Base-by-base conservation (phyloP, 2,888 invertebrate species). In the Scelioninae gen. 2 region DNA sequence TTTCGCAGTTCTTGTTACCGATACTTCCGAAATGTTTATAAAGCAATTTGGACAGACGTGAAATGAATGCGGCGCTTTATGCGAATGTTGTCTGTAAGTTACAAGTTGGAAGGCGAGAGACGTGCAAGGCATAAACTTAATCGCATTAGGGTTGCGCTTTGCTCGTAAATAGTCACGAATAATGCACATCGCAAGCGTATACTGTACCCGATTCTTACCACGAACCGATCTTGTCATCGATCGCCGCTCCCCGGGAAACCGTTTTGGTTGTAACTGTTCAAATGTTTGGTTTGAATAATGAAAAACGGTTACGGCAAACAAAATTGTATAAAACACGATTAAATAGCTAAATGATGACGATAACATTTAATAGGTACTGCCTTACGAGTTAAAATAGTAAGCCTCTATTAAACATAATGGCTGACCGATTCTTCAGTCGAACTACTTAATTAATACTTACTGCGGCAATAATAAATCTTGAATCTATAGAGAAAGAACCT, bases 51-150 rank as follows among this genome's bases (percentile, higher is more conserved):
- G 45, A 28, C 25, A 39, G 37, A 69, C 73, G 73, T 69, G 69
- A 33, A 60, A 61, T 37, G 73, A 74, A 65, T 65, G 46, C 69
- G 1, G 22, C 22, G n/a, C 22, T 53, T 6, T 28, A 19, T 60
- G 35, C 25, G 46, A 45, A 39, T 61, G 61, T n/a, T 55, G 37
- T 48, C 11, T 35, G 33, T 10, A 9, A 16, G 46, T 72, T 60
- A 41, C 60, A 60, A 64, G 55, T 55, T 55, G 61, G n/a, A 61
- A 55, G 50, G 25, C 39, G 37, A 37, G 41, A 25, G 53, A 73
- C 73, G 73, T 70, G 74, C 55, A 15, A 55, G 43, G 70, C 69
- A 74, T 70, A 70, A 74, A 70, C 28, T 69, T 70, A 74, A 74
- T 74, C 74, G 70, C 70, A 70, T 70, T 74, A 70, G 65, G 57